Evolutionary conservation across 2,888 invertebrate species (phyloP), one percentile per base, ranked within the genome.

Genomic region (Artemia sinica): DNA sequence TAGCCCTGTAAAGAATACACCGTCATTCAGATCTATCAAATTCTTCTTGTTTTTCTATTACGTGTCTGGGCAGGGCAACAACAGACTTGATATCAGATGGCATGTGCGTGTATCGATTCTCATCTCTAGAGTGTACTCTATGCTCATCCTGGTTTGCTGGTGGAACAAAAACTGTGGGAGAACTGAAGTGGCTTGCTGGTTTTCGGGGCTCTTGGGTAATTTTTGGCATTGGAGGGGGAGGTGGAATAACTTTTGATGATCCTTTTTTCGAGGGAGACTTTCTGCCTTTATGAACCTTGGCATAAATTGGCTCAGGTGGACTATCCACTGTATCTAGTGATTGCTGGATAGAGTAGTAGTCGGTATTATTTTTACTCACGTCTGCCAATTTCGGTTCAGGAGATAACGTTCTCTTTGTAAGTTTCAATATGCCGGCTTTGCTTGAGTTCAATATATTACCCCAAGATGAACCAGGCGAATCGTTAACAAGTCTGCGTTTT

Each of bases 211-310:
- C 58, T 8, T 8, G 14, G 58, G 58, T n/a, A 58, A 28, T 28
- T 28, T 58, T 58, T 18, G 58, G 58, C 58, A 58, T 58, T 1
- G 58, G 58, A 58, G 58, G 58, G 58, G 58, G 58, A n/a, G 58
- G 58, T n/a, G 58, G 58, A 1, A 58, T 18, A 18, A 58, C 14
- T 9, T n/a, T n/a, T 18, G 8, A n/a, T 58, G 58, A 58, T 18
- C 14, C n/a, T 9, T 14, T 14, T 58, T n/a, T 14, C 14, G 58
- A 58, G 18, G 10, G n/a, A n/a, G n/a, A 14, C 8, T 58, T 58
- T 18, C 10, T 58, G n/a, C n/a, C 58, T 10, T 58, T 58, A 9
- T 58, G n/a, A n/a, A 58, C 58, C n/a, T n/a, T 58, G 58, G 58
- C 58, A 10, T 58, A 58, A 18, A 58, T 18, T 8, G 58, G 58